phyloP scores from a whole-genome alignment of 2,113 vertebrate species.

The Hyperoodon ampullatus region DNA sequence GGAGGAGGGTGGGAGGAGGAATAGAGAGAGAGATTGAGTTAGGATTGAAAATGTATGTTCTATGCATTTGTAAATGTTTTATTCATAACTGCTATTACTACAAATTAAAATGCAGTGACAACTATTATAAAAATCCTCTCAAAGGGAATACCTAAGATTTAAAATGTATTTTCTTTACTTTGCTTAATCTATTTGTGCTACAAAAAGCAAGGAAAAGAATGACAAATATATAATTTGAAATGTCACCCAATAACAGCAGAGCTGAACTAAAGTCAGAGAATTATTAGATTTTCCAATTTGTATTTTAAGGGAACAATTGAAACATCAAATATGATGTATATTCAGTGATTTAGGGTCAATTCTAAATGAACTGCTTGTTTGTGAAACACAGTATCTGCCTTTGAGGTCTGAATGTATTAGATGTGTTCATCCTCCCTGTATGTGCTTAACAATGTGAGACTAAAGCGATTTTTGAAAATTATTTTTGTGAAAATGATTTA shows the following conservation, averaged over 20 bases:
- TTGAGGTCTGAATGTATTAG: neutral
- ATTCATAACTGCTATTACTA: slow-evolving; percentile 47
- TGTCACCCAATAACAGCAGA: neutral
- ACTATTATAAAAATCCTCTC: slow-evolving; percentile 54
- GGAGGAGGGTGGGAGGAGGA: neutral
- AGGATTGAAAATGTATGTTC: neutral
- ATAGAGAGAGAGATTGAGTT: neutral
- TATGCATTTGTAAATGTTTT: slow-evolving; percentile 54
- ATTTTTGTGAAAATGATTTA: slow-evolving; percentile 48
- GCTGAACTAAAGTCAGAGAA: slow-evolving; percentile 27
- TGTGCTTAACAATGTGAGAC: slow-evolving; percentile 33
- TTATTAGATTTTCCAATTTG: slow-evolving; percentile 50
- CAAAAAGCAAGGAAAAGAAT: slow-evolving; percentile 31
- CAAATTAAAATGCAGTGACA: slow-evolving; percentile 76
- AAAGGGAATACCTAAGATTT: neutral
- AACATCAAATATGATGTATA: slow-evolving; percentile 50
- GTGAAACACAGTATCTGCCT: neutral
- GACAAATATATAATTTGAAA: slow-evolving; percentile 58
- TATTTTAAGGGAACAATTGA: slow-evolving; percentile 63
- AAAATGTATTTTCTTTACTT: neutral
- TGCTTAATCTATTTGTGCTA: neutral
- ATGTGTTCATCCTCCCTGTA: slow-evolving; percentile 3
- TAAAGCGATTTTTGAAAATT: slow-evolving; percentile 55
- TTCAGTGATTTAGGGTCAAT: slow-evolving; percentile 43
- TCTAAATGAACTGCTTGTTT: slow-evolving; percentile 39